Evolutionary conservation across 2,888 invertebrate species (phyloP).

Genomic region (Melinaea menophilus): DNA sequence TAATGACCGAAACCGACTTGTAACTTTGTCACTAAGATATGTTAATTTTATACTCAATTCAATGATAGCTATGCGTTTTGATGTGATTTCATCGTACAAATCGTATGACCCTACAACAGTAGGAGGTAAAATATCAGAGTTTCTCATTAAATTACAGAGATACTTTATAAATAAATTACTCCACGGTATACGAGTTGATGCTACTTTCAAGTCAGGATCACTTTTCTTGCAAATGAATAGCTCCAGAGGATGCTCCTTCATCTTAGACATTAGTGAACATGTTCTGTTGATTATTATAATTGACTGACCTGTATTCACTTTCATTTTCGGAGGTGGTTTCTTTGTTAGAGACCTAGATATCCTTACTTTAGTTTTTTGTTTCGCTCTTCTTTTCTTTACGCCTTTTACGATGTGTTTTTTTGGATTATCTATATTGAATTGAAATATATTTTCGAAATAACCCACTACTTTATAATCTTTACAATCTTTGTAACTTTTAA

Average conservation of each 20-base stretch:
- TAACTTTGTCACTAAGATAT: slow-evolving; percentile 41
- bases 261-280: slow-evolving; percentile 44
- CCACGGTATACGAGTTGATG: slow-evolving; percentile 55
- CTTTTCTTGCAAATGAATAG: slow-evolving; percentile 48
- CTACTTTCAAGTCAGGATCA: slow-evolving; percentile 42
- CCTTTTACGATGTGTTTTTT: slow-evolving; percentile 30
- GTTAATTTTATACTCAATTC: slow-evolving; percentile 51
- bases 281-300: slow-evolving; percentile 43
- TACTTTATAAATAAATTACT: slow-evolving; percentile 46
- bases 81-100: slow-evolving; percentile 51
- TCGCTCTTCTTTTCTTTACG: slow-evolving; percentile 33
- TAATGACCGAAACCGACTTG: slow-evolving; percentile 24
- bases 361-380: slow-evolving; percentile 40
- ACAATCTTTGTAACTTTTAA: slow-evolving; percentile 45
- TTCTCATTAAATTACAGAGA: slow-evolving; percentile 39
- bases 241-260: slow-evolving; percentile 55
- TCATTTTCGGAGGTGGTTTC: slow-evolving; percentile 27
- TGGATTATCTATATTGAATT: slow-evolving; percentile 48
- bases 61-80: slow-evolving; percentile 52
- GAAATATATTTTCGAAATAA: slow-evolving; percentile 58
- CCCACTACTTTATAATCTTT: slow-evolving; percentile 48
- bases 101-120: slow-evolving; percentile 42
- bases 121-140: slow-evolving; percentile 34
- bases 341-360: slow-evolving; percentile 29
- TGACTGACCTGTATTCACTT: slow-evolving; percentile 39